Evolutionary conservation across 2,888 invertebrate genomes (phyloP), one percentile per base, ranked within the genome.

Genomic region (Ormyrus rosae): DNA sequence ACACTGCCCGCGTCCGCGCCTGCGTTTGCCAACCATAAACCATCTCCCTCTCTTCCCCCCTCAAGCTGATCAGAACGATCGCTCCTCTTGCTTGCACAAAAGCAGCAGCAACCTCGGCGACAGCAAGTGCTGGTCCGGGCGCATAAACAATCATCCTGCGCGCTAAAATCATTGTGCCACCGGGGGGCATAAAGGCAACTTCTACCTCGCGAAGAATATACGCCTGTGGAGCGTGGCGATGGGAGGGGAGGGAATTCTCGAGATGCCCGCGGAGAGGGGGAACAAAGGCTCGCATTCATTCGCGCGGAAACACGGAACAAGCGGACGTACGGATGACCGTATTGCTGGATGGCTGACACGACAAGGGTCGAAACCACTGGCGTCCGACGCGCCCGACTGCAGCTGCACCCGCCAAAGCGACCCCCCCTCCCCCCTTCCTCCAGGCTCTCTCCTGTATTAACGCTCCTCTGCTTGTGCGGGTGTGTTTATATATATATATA

Each of bases 81-180:
- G n/a, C 5, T 19, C 6, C 58, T 5, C 11, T 9, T 19, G 9
- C 19, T 19, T 19, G 5, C 19, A 9, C 11, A 60, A 6, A 60
- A 19, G 6, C 9, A 13, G 11, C 13, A 53, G 19, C 19, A 19
- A 19, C 19, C 19, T 19, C 19, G 19, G 5, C 45, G 4, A 45
- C 55, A 2, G 19, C 51, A 13, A 64, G 48, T 19, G 58, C 8
- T 9, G n/a, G 53, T n/a, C 5, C 48, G 19, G 34, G 45, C 72
- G 46, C n/a, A 72, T 55, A 63, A 72, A 72, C 72, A 63, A 72
- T 60, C 45, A 50, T 6, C 7, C n/a, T 34, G 4, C 19, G 19
- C 19, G 19, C 19, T 19, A 19, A 19, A 19, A 19, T 19, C 19
- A 19, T 19, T 19, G 19, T 19, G 19, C 19, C 19, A 5, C 51